Base-by-base conservation (phyloP, 2,888 invertebrate species). In the Erebia palarica region DNA sequence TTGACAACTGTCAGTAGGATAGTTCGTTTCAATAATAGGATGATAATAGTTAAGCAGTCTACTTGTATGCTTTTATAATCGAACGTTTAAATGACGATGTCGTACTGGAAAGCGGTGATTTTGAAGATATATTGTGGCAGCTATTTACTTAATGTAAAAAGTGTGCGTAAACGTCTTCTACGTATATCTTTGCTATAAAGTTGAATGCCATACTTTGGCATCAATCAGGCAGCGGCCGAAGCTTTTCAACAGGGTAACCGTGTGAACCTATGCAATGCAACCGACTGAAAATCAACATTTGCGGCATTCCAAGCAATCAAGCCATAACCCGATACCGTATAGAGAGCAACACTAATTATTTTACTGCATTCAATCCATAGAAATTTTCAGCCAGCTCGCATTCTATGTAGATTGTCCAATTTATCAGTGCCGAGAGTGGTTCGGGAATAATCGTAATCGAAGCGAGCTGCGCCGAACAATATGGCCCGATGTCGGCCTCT, bases 361-460 rank as follows among this genome's bases (percentile, higher is more conserved):
- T 66, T 18, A 44, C 36, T 66, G 65, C 65, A 65, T 42, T 65
- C 65, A 55, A 42, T 36, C 65, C 65, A 53, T 57, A 57, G 16
- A 57, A 63, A 65, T 58, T 67, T 67, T 59, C 47, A 47, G 59
- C 16, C 59, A n/a, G 67, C 53, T 59, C 67, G 49, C 27, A 47
- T 49, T 67, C 59, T 67, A 58, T 67, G 49, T 67, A 67, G 92
- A 92, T 92, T 91, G 91, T 89, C 90, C 91, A 92, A 93, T 92
- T 92, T 92, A 93, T 92, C 92, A 91, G 89, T 84, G 84, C 86
- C 83, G 86, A 89, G 88, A 86, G 88, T 86, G 88, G 90, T 90
- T 90, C 90, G 87, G 87, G 87, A 89, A 91, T 91, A 91, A 92
- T 91, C 92, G 92, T 91, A 92, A 92, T 91, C 91, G 91, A 88